Evolutionary conservation across 1,140 invertebrate species (phyloP), one percentile per base, ranked within the genome.

Genomic region (Trichonephila clavipes): DNA sequence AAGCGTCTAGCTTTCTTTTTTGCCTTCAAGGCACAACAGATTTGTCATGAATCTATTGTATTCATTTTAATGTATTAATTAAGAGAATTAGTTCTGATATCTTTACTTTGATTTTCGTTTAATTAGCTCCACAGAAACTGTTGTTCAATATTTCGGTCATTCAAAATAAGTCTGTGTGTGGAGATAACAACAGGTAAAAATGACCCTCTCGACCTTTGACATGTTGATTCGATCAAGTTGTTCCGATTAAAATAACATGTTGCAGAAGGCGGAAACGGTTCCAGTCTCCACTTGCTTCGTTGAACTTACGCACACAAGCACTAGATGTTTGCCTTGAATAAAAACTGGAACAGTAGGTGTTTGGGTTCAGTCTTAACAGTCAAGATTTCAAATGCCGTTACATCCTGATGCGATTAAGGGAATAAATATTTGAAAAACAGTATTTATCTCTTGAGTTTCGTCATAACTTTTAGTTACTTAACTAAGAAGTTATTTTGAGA

Each of bases 301-400:
- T 61, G 83, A 85, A 59, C 83, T 85, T 24, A 24, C 28, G n/a
- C 34, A 24, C 83, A 24, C 58, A 85, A 85, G 28, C 19, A n/a
- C 51, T 61, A 51, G 82, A 58, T 24, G 72, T 40, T 77, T 61
- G 83, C 83, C 83, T 85, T 85, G 83, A 85, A 85, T 21, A 77
- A 77, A 85, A 85, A 85, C 83, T 85, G 51, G 83, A 85, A 59
- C 83, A 85, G 44, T 61, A 61, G 83, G 83, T 85, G 83, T 61
- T 85, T 85, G 58, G 83, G 83, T 59, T 61, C 40, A 85, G 34
- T 59, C 24, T 85, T 19, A 28, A 18, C 10, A 77, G 34, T 34
- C 14, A 24, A 40, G 72, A 69, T 77, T 77, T 34, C 28, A 34
- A 40, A 77, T 34, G 34, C 34, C 6, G 72, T 77, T 28, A 34